Percentiles rank a stretch among this genome's conserved stretches.
phyloP scores from a whole-genome alignment of 2,113 vertebrate genomes.

The Misgurnus anguillicaudatus region DNA sequence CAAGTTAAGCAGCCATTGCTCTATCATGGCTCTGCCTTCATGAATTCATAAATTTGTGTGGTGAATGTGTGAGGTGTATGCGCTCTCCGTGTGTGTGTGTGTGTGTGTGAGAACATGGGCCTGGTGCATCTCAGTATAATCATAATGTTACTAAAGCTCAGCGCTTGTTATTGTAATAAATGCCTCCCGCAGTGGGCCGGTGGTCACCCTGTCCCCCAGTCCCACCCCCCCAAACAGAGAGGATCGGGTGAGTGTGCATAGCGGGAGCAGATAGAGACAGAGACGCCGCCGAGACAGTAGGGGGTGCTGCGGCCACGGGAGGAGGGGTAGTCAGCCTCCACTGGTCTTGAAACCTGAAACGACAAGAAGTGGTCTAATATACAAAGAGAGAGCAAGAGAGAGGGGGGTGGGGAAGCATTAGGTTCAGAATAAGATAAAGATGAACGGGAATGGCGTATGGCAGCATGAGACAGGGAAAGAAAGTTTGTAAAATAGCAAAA shows the following conservation, averaged over 20 bases:
- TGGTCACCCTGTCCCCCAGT: conserved; percentile 78
- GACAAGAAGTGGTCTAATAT: conserved; percentile 86
- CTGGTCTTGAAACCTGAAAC: conserved; percentile 86
- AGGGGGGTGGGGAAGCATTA: conserved; percentile 46
- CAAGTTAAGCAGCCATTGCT: conserved; percentile 61
- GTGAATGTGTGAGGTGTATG: conserved; percentile 52
- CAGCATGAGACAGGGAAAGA: background rate
- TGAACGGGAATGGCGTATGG: conserved; percentile 16
- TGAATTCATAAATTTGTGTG: conserved; percentile 67
- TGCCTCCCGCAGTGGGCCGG: conserved; percentile 73
- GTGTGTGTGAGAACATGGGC: conserved; percentile 48
- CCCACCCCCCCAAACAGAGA: conserved; percentile 79
- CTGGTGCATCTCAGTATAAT: conserved; percentile 43
- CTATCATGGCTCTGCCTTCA: conserved; percentile 58
- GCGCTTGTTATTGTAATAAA: conserved; percentile 83
- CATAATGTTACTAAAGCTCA: conserved; percentile 63
- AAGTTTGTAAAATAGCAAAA: conserved; percentile 17
- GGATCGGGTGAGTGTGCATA: conserved; percentile 83
- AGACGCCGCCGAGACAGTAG: conserved; percentile 80
- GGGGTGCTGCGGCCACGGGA: conserved; percentile 79
- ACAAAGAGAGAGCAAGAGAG: conserved; percentile 69
- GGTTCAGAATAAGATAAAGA: conserved; percentile 41
- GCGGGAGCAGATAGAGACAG: conserved; percentile 81
- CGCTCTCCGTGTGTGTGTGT: conserved; percentile 44
- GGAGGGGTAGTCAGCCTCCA: conserved; percentile 83